Conservation (phyloP, 2,113 vertebrate genomes). For the Lutjanus erythropterus region DNA sequence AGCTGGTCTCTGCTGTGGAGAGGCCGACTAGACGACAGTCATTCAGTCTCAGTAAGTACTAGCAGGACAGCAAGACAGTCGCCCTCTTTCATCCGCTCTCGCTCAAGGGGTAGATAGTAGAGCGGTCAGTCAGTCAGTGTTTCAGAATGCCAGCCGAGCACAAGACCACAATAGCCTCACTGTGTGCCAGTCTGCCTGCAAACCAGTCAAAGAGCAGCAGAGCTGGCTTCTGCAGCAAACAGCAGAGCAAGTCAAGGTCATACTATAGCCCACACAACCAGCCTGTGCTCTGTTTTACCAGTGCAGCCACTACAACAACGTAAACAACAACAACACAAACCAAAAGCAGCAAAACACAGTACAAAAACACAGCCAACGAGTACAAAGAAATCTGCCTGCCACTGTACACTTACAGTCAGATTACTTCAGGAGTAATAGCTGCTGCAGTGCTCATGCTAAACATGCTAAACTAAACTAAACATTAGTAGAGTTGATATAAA, state of each 20-base stretch:
- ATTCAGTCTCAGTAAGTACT: conserved; percentile 28
- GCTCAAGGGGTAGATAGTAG: conserved; percentile 19
- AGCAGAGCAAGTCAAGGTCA: conserved; percentile 51
- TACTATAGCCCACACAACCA: conserved; percentile 7
- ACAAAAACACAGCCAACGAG: background rate
- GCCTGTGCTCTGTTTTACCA: background rate
- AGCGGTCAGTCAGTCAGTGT: conserved; percentile 35
- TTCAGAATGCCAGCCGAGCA: conserved; percentile 33
- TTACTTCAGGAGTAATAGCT: too few relatives aligned
- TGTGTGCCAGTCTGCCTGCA: conserved; percentile 39
- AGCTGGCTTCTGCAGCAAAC: conserved; percentile 25
- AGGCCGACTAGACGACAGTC: conserved; percentile 1
- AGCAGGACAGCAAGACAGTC: conserved; percentile 41
- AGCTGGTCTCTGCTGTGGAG: conserved; percentile 20
- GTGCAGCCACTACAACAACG: background rate
- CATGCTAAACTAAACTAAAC: too few relatives aligned
- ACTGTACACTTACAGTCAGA: too few relatives aligned
- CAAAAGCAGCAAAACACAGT: background rate
- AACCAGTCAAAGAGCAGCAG: background rate
- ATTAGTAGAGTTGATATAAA: too few relatives aligned
- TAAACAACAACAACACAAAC: conserved; percentile 10
- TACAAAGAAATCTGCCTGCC: too few relatives aligned
- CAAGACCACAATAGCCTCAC: conserved; percentile 47
- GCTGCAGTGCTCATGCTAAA: too few relatives aligned
- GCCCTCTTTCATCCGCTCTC: conserved; percentile 43